A percentile compares a stretch with the other conserved stretches of the same genome.
These are phyloP conservation scores for Leptestheria dahalacensis DNA, from an alignment of 1,140 invertebrate genomes.

Conservation along the genomic window DNA sequence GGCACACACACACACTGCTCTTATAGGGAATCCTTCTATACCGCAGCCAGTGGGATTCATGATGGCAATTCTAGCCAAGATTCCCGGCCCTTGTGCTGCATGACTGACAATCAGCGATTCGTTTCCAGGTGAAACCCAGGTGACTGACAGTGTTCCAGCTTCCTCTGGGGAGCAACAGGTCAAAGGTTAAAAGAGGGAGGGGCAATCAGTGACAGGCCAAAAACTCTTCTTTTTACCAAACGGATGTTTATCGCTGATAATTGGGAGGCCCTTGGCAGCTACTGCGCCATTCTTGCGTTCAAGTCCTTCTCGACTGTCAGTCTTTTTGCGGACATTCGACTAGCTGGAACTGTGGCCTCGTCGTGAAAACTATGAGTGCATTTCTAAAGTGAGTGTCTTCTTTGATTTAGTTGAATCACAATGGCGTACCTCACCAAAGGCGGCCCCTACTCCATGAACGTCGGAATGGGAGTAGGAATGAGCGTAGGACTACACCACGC, in stretches of 20 bases:
- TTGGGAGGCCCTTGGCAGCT: neutral
- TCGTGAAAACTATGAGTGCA: too few species aligned
- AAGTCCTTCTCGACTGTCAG: neutral
- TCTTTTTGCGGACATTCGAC: too few species aligned
- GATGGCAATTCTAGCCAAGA: too few species aligned
- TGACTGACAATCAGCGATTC: too few species aligned
- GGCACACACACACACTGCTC: neutral
- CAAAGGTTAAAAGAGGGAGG: neutral
- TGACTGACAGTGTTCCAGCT: neutral
- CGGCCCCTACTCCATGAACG: conserved; percentile 13
- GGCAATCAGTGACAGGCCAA: neutral
- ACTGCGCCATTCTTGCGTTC: neutral
- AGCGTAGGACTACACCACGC: conserved; percentile 12
- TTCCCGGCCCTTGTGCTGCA: too few species aligned
- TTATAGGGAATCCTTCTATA: neutral
- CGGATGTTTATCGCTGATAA: neutral
- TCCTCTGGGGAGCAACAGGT: too few species aligned
- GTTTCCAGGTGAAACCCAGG: neutral
- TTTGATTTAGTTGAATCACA: too few species aligned
- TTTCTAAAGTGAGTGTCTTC: too few species aligned
- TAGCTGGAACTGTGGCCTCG: too few species aligned
- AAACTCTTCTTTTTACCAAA: neutral
- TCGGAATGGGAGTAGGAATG: conserved; percentile 13
- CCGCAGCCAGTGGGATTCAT: neutral
- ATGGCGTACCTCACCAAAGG: conserved; percentile 17